phyloP scores from a whole-genome alignment of 92 coral and sea anemone genomes.

The Epizoanthus stellaris region DNA sequence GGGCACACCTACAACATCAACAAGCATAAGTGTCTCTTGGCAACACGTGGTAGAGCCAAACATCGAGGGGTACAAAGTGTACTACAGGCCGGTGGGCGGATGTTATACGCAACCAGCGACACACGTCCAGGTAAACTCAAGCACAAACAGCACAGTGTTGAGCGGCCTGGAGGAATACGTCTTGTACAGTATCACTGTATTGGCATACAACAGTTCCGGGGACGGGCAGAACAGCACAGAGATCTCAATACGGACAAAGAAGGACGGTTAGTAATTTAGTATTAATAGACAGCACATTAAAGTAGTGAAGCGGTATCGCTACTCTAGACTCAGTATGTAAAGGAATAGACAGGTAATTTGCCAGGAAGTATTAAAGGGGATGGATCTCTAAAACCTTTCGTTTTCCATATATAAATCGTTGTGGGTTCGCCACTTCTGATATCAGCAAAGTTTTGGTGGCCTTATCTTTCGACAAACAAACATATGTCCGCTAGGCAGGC shows the following conservation, averaged over 20 bases:
- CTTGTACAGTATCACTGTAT: not conserved
- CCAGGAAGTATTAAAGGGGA: too few species aligned
- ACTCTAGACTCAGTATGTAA: too few species aligned
- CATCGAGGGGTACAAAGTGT: not conserved
- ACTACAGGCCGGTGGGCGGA: not conserved
- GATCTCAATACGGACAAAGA: not conserved
- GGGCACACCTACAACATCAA: not conserved
- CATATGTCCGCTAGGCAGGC: too few species aligned
- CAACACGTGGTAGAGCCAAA: not conserved
- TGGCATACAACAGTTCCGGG: not conserved
- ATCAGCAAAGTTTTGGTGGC: too few species aligned
- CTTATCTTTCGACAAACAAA: too few species aligned
- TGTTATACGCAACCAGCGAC: not conserved
- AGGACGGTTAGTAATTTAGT: not conserved
- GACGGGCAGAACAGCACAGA: slow-evolving; percentile 3
- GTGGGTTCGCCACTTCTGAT: too few species aligned
- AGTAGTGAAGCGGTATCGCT: too few species aligned
- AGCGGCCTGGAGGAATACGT: slow-evolving; percentile 7
- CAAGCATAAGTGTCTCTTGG: not conserved
- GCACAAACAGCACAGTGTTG: not conserved
- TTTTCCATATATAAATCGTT: too few species aligned
- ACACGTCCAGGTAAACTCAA: not conserved
- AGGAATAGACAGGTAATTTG: too few species aligned
- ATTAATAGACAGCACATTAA: too few species aligned
- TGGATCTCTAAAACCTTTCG: too few species aligned